phyloP scores from a whole-genome alignment of 2,113 vertebrate species.

The Pampusana beccarii region DNA sequence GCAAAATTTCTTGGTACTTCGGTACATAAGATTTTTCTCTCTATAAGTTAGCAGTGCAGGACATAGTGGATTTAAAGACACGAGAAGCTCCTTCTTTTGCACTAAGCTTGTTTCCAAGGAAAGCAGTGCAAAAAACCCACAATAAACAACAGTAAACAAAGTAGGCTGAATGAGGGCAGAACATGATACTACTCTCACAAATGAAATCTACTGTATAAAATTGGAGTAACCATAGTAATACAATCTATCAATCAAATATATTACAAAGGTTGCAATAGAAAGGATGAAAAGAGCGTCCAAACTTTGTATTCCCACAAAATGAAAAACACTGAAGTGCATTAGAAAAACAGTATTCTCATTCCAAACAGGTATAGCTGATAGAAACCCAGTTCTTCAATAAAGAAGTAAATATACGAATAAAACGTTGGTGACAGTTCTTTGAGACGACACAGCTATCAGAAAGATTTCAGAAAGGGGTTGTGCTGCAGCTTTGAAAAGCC shows the following conservation, averaged over 20 bases:
- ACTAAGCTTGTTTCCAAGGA: background rate
- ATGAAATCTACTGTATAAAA: background rate
- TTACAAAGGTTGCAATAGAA: background rate
- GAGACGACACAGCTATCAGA: background rate
- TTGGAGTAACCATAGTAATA: slow-evolving; percentile 12
- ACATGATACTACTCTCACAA: background rate
- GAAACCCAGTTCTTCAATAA: background rate
- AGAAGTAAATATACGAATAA: background rate
- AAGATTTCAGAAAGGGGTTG: background rate
- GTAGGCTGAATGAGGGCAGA: background rate
- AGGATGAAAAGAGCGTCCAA: background rate
- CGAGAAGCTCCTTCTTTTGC: background rate
- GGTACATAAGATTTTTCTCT: background rate
- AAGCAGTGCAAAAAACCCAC: background rate
- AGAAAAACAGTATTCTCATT: background rate
- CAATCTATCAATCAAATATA: slow-evolving; percentile 52
- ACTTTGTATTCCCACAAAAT: background rate
- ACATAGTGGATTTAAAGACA: background rate
- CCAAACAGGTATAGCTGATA: background rate
- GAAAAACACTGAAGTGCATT: background rate
- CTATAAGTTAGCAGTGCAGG: background rate
- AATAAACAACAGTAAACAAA: slow-evolving; percentile 10
- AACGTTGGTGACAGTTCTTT: background rate
- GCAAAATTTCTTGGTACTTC: background rate
- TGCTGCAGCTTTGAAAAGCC: background rate